Conservation (phyloP, 2,797 vertebrate species). For the Anas capensis region DNA sequence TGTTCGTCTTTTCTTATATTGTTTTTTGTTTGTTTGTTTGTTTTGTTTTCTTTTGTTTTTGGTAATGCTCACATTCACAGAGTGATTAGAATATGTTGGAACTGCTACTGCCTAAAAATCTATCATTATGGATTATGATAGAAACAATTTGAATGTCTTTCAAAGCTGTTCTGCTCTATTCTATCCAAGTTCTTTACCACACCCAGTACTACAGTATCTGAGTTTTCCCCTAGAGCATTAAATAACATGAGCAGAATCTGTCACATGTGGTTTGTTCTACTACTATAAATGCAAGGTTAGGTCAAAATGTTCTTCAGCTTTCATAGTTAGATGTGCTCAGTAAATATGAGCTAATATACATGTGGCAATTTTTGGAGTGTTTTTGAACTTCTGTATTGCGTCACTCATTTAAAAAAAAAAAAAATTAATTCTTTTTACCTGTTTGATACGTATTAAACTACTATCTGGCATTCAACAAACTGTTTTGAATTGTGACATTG, state of each 20-base stretch:
- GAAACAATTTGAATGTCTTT: background rate
- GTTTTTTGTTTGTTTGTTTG: background rate
- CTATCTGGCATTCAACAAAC: background rate
- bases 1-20: background rate
- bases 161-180: background rate
- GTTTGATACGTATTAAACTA: background rate
- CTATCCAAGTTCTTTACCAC: background rate
- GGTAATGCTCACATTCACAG: background rate
- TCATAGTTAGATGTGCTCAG: background rate
- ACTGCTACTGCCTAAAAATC: background rate
- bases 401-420: too few species aligned
- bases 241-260: constrained; percentile 32
- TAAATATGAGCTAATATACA: background rate
- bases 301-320: constrained; percentile 40
- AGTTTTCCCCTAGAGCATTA: constrained; percentile 28
- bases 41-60: background rate
- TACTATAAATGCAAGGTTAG: constrained; percentile 11
- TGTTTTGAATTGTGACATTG: background rate
- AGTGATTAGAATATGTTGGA: background rate
- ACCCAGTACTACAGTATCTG: background rate
- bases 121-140: background rate
- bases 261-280: constrained; percentile 49
- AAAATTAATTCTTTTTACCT: too few species aligned
- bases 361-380: background rate
- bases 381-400: background rate